Base-by-base conservation (phyloP, 1,140 invertebrate genomes). In the Papilio xuthus region DNA sequence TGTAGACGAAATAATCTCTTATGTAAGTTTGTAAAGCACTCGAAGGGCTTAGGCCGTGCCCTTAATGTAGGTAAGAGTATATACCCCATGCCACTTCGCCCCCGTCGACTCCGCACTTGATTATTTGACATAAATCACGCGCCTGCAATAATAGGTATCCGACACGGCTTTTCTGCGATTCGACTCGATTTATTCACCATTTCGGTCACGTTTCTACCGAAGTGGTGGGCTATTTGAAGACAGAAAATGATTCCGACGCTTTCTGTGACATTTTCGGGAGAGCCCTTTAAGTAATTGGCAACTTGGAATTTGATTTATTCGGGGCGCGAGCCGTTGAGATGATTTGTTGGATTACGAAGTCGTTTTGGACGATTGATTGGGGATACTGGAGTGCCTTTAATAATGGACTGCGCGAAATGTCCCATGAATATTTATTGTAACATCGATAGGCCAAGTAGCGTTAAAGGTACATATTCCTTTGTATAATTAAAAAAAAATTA, bases 141-240 rank as follows among this genome's bases (percentile, higher is more conserved):
- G 75, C 77, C 74, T 79, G 84, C 85, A 90, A 89, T 90, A 91
- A 91, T 90, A 87, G 88, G 84, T 86, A 81, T 82, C 77, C 81
- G 80, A 79, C 78, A 75, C 83, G 78, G 70, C 77, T 76, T 76
- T 76, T 63, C 53, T 63, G 75, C 83, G 78, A 84, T 85, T 83
- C 85, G 80, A 83, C 81, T 78, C 82, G 87, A 90, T 91, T 89
- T 89, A 90, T 91, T 86, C 83, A 83, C 86, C 79, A 90, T 89
- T 90, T 87, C 82, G 85, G 84, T 89, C 88, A 91, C 89, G 88
- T 89, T 83, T 79, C 83, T 41, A 81, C 80, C 85, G 83, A 86
- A 90, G 88, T 88, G 87, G 80, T 81, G 76, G 75, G 85, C 84
- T 85, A 85, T 88, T 88, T 85, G 87, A 84, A 84, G 80, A 84